These are phyloP conservation scores for Elachura formosa DNA, from an alignment of 2,113 vertebrate genomes.

Conservation along the genomic window DNA sequence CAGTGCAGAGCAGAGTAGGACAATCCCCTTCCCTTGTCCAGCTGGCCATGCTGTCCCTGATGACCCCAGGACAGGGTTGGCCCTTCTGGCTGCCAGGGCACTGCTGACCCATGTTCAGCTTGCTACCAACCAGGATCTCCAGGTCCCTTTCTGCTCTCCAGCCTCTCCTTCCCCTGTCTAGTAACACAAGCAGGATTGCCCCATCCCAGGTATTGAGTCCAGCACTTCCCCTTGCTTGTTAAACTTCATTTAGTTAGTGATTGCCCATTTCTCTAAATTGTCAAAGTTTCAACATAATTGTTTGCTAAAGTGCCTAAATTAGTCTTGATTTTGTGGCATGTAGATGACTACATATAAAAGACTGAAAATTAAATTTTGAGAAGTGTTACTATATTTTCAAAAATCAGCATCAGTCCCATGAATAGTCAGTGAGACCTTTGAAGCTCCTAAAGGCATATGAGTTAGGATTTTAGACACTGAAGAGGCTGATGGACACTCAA, in stretches of 20 bases:
- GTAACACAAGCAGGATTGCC: background rate
- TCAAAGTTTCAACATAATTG: background rate
- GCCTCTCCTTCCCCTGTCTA: background rate
- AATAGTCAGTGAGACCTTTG: background rate
- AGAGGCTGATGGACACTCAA: background rate
- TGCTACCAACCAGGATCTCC: fast-evolving
- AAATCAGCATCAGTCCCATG: background rate
- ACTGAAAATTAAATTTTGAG: background rate
- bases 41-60: fast-evolving
- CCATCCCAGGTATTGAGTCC: no score
- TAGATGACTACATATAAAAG: background rate
- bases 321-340: background rate
- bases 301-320: background rate
- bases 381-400: background rate
- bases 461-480: background rate
- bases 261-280: background rate
- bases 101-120: background rate
- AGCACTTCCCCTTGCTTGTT: background rate
- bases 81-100: background rate
- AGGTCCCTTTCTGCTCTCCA: background rate
- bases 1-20: background rate
- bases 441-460: background rate
- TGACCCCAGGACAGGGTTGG: fast-evolving
- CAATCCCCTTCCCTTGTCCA: background rate
- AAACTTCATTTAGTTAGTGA: background rate